phyloP scores from a whole-genome alignment of 92 coral and sea anemone genomes.

The Virgularia gustaviana region DNA sequence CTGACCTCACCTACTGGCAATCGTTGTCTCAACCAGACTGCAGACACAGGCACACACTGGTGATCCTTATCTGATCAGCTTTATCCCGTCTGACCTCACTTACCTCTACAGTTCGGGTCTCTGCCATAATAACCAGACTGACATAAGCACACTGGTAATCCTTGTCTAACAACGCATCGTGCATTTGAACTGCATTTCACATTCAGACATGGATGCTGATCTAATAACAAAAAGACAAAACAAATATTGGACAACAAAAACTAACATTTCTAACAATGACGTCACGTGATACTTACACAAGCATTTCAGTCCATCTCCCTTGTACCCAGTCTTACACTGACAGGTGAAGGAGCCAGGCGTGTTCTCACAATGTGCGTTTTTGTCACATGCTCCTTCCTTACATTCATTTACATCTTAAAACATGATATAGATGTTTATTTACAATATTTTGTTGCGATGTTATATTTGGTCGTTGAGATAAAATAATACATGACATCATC shows the following conservation, averaged over 20 bases:
- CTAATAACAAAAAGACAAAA: conserved; percentile 44
- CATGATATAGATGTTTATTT: too few relatives aligned
- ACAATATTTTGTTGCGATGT: too few relatives aligned
- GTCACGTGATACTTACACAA: conserved; percentile 29
- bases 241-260: background rate
- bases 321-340: conserved; percentile 19
- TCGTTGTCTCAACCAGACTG: too few relatives aligned
- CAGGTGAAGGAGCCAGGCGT: conserved; percentile 27
- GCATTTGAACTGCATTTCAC: conserved; percentile 56
- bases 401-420: conserved; percentile 24
- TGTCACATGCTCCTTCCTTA: conserved; percentile 13
- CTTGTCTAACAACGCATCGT: conserved; percentile 62
- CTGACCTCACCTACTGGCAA: too few relatives aligned
- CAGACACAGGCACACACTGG: too few relatives aligned
- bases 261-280: background rate
- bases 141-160: conserved; percentile 70
- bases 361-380: conserved; percentile 16
- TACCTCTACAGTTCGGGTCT: conserved; percentile 25
- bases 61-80: too few relatives aligned
- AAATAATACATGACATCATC: too few relatives aligned
- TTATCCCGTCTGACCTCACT: too few relatives aligned
- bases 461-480: too few relatives aligned
- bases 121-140: conserved; percentile 72
- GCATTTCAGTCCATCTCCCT: conserved; percentile 41
- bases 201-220: conserved; percentile 61